phyloP scores from a whole-genome alignment of 2,113 vertebrate species.

The Siniperca knerii region DNA sequence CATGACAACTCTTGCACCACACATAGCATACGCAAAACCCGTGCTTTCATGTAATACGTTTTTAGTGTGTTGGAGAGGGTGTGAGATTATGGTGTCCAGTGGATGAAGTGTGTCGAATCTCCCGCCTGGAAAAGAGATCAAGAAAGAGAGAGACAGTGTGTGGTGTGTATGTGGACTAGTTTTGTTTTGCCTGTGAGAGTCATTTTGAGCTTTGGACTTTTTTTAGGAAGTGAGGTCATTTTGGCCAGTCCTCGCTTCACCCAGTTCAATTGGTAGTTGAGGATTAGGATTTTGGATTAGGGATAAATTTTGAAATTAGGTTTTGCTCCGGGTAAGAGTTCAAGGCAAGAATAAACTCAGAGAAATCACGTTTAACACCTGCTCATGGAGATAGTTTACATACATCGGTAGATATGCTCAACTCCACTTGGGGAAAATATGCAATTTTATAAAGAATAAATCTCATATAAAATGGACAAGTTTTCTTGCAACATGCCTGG shows the following conservation, averaged over 20 bases:
- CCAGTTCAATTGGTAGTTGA: conserved; percentile 34
- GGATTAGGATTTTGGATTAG: conserved; percentile 66
- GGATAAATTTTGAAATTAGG: conserved; percentile 63
- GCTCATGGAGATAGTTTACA: conserved; percentile 19
- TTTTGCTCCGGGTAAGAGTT: conserved; percentile 28
- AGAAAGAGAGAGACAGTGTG: conserved; percentile 7
- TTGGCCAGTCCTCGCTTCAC: conserved; percentile 36
- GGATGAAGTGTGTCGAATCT: conserved; percentile 71
- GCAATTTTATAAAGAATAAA: not conserved
- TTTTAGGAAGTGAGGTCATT: conserved; percentile 43
- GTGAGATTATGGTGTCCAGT: conserved; percentile 66
- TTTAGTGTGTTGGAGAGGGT: conserved; percentile 15
- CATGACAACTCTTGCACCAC: conserved; percentile 25
- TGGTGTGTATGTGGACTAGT: not conserved
- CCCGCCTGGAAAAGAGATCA: conserved; percentile 56
- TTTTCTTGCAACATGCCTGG: not conserved
- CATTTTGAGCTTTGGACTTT: conserved; percentile 47
- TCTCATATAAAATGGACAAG: not conserved
- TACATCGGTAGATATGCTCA: conserved; percentile 5
- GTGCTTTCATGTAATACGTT: conserved; percentile 32
- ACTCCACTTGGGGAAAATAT: not conserved
- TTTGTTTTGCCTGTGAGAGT: conserved; percentile 47
- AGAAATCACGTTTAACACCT: conserved; percentile 12
- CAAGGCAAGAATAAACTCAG: conserved; percentile 29
- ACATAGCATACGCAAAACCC: conserved; percentile 8